phyloP scores from a whole-genome alignment of 2,113 vertebrate genomes.

The Numenius arquata region DNA sequence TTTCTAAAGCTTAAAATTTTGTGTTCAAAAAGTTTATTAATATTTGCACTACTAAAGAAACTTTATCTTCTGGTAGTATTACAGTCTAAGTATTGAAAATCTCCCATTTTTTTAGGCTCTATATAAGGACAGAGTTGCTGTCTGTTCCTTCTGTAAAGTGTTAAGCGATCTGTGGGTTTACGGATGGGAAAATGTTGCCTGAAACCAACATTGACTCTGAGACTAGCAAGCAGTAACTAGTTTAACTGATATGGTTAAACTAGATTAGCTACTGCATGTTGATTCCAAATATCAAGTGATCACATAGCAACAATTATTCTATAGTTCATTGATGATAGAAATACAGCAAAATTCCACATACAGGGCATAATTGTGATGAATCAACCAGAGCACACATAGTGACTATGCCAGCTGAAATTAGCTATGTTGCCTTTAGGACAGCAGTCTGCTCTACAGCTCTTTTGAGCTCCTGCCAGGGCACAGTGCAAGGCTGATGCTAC shows the following conservation, averaged over 20 bases:
- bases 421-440: not conserved
- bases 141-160: not conserved
- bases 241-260: not conserved
- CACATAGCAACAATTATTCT: not conserved
- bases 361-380: not conserved
- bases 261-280: not conserved
- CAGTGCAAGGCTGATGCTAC: not conserved
- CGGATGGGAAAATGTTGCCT: not conserved
- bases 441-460: not conserved
- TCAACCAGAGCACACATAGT: not conserved
- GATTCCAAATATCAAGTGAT: not conserved
- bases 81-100: not conserved
- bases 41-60: not conserved
- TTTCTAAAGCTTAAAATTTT: not conserved
- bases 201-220: not conserved
- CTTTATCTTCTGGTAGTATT: not conserved
- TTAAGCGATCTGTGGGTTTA: not conserved
- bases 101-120: not conserved
- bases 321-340: not conserved
- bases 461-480: not conserved
- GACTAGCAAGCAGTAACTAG: not conserved
- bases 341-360: not conserved
- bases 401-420: not conserved
- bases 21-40: not conserved
- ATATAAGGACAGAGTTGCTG: not conserved